Conservation (phyloP, 2,113 vertebrate genomes). For the Nycticryphes semicollaris region DNA sequence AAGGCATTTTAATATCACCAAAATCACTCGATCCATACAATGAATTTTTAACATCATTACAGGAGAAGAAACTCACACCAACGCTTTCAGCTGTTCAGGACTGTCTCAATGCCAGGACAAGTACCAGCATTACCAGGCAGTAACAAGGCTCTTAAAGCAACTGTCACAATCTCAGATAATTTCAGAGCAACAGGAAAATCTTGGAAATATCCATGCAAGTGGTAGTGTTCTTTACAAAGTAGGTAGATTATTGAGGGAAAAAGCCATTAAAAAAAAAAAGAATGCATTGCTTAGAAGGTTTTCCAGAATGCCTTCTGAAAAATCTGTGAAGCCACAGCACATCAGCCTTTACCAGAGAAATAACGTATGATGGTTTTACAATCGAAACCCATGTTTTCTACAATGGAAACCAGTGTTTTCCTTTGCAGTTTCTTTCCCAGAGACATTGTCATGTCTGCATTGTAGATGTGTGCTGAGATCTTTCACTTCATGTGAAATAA, state of each 20-base stretch:
- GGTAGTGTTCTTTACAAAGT: neutral
- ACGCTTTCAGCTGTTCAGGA: neutral
- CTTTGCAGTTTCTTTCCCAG: neutral
- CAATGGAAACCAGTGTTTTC: neutral
- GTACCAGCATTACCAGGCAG: neutral
- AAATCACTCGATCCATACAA: neutral
- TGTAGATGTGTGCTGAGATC: neutral
- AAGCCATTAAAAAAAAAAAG: neutral
- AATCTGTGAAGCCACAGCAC: neutral
- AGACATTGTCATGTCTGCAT: neutral
- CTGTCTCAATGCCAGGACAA: neutral
- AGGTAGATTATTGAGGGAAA: neutral
- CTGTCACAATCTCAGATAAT: neutral
- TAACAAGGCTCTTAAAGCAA: neutral
- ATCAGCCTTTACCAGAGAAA: neutral
- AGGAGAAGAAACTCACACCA: constrained; percentile 12
- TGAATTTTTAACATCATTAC: neutral
- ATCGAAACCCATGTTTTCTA: neutral
- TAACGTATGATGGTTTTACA: neutral
- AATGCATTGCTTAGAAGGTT: neutral
- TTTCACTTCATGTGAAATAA: constrained; percentile 31
- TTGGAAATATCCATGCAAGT: neutral
- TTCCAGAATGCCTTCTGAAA: neutral
- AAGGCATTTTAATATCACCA: neutral
- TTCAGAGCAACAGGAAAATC: constrained; percentile 25